Evolutionary conservation across 2,113 vertebrate species (phyloP).

Genomic region (Muntiacus muntjak): DNA sequence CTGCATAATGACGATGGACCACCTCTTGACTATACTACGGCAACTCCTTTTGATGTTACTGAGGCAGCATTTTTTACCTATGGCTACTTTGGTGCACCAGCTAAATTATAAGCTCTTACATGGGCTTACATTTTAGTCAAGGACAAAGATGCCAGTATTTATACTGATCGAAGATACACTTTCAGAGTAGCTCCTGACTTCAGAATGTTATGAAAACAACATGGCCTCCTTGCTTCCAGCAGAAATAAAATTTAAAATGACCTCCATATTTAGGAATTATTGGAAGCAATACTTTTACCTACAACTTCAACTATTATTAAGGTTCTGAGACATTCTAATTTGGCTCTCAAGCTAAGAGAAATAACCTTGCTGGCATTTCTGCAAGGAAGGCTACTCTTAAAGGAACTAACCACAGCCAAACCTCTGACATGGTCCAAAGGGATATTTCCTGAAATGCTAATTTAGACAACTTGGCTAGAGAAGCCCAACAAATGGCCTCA

Average conservation of each 20-base stretch:
- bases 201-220: neutral
- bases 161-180: neutral
- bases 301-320: neutral
- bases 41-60: neutral
- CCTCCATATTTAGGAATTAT: neutral
- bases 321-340: neutral
- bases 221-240: neutral
- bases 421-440: neutral
- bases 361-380: neutral
- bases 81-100: neutral
- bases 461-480: neutral
- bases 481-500: neutral
- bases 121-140: neutral
- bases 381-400: neutral
- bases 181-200: neutral
- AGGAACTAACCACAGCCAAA: neutral
- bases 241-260: neutral
- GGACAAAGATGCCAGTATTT: neutral
- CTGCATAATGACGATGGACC: neutral
- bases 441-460: neutral
- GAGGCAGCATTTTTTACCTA: neutral
- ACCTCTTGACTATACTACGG: neutral
- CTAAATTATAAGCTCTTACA: neutral
- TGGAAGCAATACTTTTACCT: neutral
- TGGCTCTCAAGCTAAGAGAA: neutral